Evolutionary conservation across 2,797 vertebrate species (phyloP).

Genomic region (Anabas testudineus): DNA sequence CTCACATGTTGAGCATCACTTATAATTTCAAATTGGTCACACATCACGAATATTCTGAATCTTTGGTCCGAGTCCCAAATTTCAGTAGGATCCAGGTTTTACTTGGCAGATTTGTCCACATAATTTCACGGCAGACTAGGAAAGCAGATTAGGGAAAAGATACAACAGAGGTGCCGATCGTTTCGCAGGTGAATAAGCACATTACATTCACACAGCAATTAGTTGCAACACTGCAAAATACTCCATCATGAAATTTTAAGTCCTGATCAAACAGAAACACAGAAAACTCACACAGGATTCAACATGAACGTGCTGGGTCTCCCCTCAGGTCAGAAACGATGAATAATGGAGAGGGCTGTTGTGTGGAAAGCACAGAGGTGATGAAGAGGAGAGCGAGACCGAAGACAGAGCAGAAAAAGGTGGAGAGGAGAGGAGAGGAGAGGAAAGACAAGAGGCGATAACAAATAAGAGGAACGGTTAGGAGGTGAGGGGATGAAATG

Average conservation of each 20-base stretch:
- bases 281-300: not conserved
- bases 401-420: not conserved
- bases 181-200: not conserved
- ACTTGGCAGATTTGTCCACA: not conserved
- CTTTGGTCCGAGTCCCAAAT: too few relatives aligned
- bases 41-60: not conserved
- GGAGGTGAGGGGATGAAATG: not conserved
- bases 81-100: not conserved
- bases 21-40: not conserved
- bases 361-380: conserved; percentile 2
- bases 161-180: not conserved
- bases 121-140: not conserved
- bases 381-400: not conserved
- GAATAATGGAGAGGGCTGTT: conserved; percentile 28
- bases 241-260: not conserved
- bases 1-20: too few relatives aligned
- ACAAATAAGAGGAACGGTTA: not conserved
- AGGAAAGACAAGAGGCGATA: not conserved
- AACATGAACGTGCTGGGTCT: not conserved
- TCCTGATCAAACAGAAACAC: too few relatives aligned
- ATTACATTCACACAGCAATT: not conserved
- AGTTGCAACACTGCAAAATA: not conserved
- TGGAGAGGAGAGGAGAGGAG: not conserved
- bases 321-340: conserved; percentile 4
- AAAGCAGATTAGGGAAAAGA: not conserved